phyloP scores from a whole-genome alignment of 2,113 vertebrate genomes.

The Melanotaenia duboulayi region DNA sequence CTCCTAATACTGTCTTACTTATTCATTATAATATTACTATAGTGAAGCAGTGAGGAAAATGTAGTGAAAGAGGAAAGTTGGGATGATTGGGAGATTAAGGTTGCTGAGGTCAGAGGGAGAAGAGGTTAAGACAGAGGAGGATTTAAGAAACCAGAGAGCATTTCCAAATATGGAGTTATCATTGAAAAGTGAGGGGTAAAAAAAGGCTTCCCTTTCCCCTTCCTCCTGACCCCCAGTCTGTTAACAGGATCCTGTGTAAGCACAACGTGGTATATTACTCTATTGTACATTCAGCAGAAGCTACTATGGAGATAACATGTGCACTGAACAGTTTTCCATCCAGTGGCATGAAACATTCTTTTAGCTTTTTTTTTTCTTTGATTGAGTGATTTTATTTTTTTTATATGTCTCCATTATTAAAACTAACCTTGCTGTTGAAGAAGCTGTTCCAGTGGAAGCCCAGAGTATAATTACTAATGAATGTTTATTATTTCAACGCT shows the following conservation, averaged over 20 bases:
- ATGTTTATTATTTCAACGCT: constrained; percentile 38
- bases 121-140: constrained; percentile 20
- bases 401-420: neutral
- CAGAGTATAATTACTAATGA: constrained; percentile 6
- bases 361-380: too few relatives aligned
- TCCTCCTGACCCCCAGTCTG: constrained; percentile 17
- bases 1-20: constrained; percentile 29
- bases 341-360: too few relatives aligned
- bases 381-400: neutral
- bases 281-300: neutral
- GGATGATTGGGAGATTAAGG: constrained; percentile 15
- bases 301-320: neutral
- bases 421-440: neutral
- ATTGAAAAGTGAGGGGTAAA: constrained; percentile 14
- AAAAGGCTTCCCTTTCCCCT: constrained; percentile 39
- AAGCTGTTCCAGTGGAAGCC: neutral
- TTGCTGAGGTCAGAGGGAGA: constrained; percentile 7
- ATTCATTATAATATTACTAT: too few relatives aligned
- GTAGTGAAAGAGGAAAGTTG: neutral
- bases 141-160: neutral
- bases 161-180: constrained; percentile 48
- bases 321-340: neutral
- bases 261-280: neutral
- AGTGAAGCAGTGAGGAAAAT: constrained; percentile 14
- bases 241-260: constrained; percentile 32